Percentiles rank a stretch among this genome's conserved stretches.
phyloP scores from a whole-genome alignment of 2,113 vertebrate genomes.

The Ptilorrhoa leucosticta region DNA sequence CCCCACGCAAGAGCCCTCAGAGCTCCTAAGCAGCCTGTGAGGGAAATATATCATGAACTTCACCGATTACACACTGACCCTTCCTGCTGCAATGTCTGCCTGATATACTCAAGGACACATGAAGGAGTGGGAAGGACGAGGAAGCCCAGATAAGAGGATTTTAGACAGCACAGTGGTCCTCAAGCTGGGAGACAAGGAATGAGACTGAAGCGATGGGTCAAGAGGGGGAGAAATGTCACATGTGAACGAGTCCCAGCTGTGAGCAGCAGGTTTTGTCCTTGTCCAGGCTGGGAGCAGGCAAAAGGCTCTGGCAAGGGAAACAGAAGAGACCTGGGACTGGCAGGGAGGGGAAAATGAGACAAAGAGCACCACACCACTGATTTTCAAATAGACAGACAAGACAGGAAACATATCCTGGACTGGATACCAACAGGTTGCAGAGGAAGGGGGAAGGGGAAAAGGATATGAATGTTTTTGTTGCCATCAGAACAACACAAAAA shows the following conservation, averaged over 20 bases:
- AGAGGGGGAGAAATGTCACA: not conserved
- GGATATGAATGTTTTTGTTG: slow-evolving; percentile 23
- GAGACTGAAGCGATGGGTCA: not conserved
- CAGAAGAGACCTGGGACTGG: not conserved
- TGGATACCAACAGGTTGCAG: slow-evolving; percentile 23
- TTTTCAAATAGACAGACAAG: slow-evolving; percentile 3
- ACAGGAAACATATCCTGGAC: slow-evolving; percentile 46
- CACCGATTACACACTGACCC: not conserved
- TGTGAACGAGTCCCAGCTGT: not conserved
- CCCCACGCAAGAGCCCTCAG: not conserved
- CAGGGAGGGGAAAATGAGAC: not conserved
- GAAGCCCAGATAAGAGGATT: not conserved
- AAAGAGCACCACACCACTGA: not conserved
- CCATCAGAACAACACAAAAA: not conserved
- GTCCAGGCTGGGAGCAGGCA: not conserved
- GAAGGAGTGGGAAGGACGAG: not conserved
- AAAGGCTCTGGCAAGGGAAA: not conserved
- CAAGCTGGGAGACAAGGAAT: not conserved
- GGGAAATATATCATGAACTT: not conserved
- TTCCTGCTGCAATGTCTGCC: not conserved
- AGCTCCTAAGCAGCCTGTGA: not conserved
- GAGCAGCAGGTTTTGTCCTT: not conserved
- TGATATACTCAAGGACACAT: not conserved
- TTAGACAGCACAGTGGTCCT: not conserved
- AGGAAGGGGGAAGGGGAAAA: slow-evolving; percentile 35